These are phyloP conservation scores for Corythaeola cristata DNA, from an alignment of 2,113 vertebrate species.

Conservation along the genomic window DNA sequence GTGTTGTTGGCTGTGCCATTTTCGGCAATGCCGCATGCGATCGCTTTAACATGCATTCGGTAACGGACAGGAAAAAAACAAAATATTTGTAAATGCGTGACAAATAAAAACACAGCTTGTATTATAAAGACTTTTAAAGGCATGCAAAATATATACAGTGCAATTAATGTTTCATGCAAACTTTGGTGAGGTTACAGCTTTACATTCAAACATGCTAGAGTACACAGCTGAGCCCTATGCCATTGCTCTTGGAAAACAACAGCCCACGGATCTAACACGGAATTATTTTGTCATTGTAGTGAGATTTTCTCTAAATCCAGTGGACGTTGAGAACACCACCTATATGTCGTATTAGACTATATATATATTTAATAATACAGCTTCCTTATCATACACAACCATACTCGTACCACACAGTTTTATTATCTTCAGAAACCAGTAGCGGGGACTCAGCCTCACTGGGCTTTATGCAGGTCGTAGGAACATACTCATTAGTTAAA, in stretches of 20 bases:
- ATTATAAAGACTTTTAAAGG: conserved; percentile 56
- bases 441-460: conserved; percentile 71
- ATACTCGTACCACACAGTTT: conserved; percentile 97
- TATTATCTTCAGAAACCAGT: conserved; percentile 87
- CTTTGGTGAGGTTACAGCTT: conserved; percentile 71
- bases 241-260: not conserved
- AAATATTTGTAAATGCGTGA: not conserved
- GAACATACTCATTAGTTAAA: not conserved
- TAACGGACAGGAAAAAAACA: conserved; percentile 5
- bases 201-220: conserved; percentile 66
- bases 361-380: not conserved
- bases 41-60: conserved; percentile 67
- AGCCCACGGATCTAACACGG: not conserved
- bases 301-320: conserved; percentile 6
- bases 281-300: not conserved
- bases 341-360: not conserved
- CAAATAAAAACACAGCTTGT: conserved; percentile 55
- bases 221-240: not conserved
- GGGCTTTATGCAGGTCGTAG: conserved; percentile 14
- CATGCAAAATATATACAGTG: conserved; percentile 77
- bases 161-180: conserved; percentile 75
- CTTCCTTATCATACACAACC: conserved; percentile 87
- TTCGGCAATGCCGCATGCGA: conserved; percentile 66
- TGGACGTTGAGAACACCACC: not conserved
- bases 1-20: not conserved